Evolutionary conservation across 2,113 vertebrate genomes (phyloP), one percentile per base, ranked within the genome.

Genomic region (Pelusios castaneus): DNA sequence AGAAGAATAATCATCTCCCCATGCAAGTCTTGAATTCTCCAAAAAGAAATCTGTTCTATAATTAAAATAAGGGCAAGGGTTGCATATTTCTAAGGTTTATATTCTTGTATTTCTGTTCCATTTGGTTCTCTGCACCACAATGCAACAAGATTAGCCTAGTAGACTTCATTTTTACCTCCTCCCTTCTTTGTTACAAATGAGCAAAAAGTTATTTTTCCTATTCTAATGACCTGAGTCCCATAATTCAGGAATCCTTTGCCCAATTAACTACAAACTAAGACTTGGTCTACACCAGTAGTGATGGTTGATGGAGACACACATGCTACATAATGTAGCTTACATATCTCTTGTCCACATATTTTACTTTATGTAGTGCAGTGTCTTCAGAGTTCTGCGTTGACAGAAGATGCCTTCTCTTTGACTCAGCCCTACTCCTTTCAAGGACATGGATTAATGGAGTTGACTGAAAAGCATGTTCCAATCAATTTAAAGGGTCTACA

Each of bases 1-100:
- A 31, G 80, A 86, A 31, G 88, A 0, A 0, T 0, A 0, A 87
- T 51, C 63, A 82, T 27, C 25, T 84, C n/a, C n/a, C n/a, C 73
- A 63, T 55, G 13, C 14, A 56, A 89, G 31, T 10, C 84, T 41
- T 84, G 85, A 11, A 34, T 11, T 88, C 34, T 52, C 85, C 21
- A 84, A 47, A n/a, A n/a, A n/a, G n/a, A 67, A 85, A 49, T 51
- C 31, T 82, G 14, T 81, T 21, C 55, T 86, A 5, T 4, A 41
- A 82, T 16, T 56, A n/a, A 88, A 94, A 67, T 73, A 63, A 2
- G 76, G 52, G 12, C 45, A 55, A 84, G 92, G 87, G 47, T 10
- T 80, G 8, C 16, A 81, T 2, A 2, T 86, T 63, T n/a, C 29
- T 21, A 2, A 84, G 47, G 12, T 51, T 75, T 73, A 2, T 29